Evolutionary conservation across 1,140 invertebrate species (phyloP).

Genomic region (Bombus impatiens): DNA sequence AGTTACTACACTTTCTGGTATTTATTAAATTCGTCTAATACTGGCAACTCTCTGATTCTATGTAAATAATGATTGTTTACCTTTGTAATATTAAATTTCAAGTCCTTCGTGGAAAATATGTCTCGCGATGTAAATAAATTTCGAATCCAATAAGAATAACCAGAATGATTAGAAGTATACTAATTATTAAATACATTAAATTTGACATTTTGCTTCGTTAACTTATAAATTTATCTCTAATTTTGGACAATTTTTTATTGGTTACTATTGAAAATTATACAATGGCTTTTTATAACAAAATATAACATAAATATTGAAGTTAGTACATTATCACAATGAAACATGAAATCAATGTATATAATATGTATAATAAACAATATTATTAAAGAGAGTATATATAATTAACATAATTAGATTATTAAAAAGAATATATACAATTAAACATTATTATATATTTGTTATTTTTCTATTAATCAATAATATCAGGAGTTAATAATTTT

Average conservation of each 20-base stretch:
- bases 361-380: neutral
- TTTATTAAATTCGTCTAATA: slow-evolving; percentile 61
- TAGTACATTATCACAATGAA: slow-evolving; percentile 23
- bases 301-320: slow-evolving; percentile 31
- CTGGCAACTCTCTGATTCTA: neutral
- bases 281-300: slow-evolving; percentile 6
- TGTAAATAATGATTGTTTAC: slow-evolving; percentile 6
- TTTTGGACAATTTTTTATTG: slow-evolving; percentile 34
- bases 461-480: neutral
- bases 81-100: neutral
- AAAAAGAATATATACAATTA: neutral
- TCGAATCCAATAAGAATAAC: slow-evolving; percentile 70
- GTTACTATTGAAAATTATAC: slow-evolving; percentile 26
- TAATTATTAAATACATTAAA: slow-evolving; percentile 59
- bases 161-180: slow-evolving; percentile 59
- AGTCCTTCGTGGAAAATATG: slow-evolving; percentile 67
- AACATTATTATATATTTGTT: neutral
- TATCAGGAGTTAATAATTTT: neutral
- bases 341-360: neutral
- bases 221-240: slow-evolving; percentile 4
- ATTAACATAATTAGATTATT: neutral
- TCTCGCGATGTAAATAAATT: slow-evolving; percentile 74
- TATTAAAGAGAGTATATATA: neutral
- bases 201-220: slow-evolving; percentile 42
- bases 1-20: slow-evolving; percentile 70